Base-by-base conservation (phyloP, 2,888 invertebrate genomes). In the Andrena haemorrhoa region DNA sequence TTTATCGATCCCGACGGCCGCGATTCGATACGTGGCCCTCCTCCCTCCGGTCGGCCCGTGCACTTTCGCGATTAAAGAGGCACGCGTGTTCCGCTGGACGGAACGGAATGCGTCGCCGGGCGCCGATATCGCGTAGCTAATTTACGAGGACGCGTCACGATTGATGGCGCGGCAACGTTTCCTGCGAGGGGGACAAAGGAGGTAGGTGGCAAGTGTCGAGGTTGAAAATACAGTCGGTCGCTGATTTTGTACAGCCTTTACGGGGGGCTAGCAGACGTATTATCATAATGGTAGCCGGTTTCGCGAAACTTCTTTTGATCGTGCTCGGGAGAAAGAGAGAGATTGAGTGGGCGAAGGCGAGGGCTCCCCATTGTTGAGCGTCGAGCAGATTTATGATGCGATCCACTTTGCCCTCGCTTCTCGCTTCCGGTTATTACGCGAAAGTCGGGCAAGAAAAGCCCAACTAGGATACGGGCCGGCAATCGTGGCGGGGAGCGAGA, bases 341-440 rank as follows among this genome's bases (percentile, higher is more conserved):
- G 23, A 23, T 41, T 5, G 41, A 41, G 41, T 41, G 41, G 41
- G 41, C 41, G 41, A 41, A 12, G 41, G 56, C 74, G 74, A 77
- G 65, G 83, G 61, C 68, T 77, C 74, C 80, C 84, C 75, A 84
- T 84, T 84, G 84, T 84, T 83, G 72, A 85, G 69, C 66, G 71
- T 23, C 31, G 68, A 83, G 69, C 64, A 83, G 85, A 88, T 87
- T 87, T 86, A 88, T 79, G 83, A 85, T 80, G 75, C 75, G 86
- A 86, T 86, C 65, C 80, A 83, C 74, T 87, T 83, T 85, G 80
- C 80, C 82, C 78, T 80, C 78, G 85, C 65, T 85, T 83, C 83
- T 85, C 85, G 85, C 81, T 86, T 86, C 86, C 86, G 86, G 82
- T 87, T 86, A 80, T 87, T 85, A 87, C 87, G 83, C 77, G 86